phyloP scores from a whole-genome alignment of 2,888 invertebrate species.

The Incurvaria masculella region DNA sequence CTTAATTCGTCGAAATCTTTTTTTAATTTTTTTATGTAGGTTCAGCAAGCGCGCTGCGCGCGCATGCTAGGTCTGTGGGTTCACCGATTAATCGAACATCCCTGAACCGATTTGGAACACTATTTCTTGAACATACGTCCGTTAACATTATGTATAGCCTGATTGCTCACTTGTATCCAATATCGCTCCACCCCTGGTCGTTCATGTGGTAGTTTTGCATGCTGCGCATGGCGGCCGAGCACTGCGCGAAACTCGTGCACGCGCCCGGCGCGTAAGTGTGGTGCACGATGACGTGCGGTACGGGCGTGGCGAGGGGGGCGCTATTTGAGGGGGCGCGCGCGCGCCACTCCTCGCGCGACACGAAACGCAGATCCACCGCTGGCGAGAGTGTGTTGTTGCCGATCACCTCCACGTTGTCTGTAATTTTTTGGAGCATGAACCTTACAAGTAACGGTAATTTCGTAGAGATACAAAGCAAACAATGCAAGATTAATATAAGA shows the following conservation, averaged over 20 bases:
- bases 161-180: conserved; percentile 56
- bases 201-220: conserved; percentile 66
- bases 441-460: too few species aligned
- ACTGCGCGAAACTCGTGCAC: conserved; percentile 52
- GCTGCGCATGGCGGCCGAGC: conserved; percentile 55
- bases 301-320: conserved; percentile 51
- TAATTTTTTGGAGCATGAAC: too few species aligned
- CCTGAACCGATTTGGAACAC: too few species aligned
- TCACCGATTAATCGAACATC: too few species aligned
- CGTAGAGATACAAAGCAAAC: too few species aligned
- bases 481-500: too few species aligned
- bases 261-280: conserved; percentile 65
- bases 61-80: too few species aligned
- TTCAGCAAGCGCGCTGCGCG: too few species aligned
- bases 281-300: conserved; percentile 67
- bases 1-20: too few species aligned
- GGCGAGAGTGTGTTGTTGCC: background rate
- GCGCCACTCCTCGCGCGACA: conserved; percentile 55
- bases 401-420: background rate
- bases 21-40: too few species aligned
- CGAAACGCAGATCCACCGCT: background rate
- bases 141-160: background rate
- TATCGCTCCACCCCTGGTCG: conserved; percentile 63
- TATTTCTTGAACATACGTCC: background rate
- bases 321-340: conserved; percentile 46